phyloP scores from a whole-genome alignment of 2,888 invertebrate species.

The Carterocephalus palaemon region DNA sequence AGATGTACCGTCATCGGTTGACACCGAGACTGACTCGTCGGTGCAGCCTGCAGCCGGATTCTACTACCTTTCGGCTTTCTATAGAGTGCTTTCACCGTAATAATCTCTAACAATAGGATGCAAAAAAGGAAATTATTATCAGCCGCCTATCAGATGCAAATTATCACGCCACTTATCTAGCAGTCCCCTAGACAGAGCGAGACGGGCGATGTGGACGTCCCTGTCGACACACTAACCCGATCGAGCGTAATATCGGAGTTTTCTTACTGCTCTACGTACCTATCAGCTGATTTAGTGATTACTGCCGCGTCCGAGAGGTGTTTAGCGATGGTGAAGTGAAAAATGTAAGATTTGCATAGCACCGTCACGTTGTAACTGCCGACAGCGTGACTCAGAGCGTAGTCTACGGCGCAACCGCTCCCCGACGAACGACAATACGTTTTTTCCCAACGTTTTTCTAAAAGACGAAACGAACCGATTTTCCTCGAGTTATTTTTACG shows the following conservation, averaged over 20 bases:
- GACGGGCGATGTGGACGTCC: slow-evolving; percentile 45
- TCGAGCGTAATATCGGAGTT: slow-evolving; percentile 61
- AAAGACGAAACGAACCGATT: slow-evolving; percentile 57
- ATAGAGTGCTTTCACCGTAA: slow-evolving; percentile 46
- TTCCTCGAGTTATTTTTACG: slow-evolving; percentile 47
- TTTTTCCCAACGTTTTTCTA: slow-evolving; percentile 61
- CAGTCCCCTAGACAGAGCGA: slow-evolving; percentile 54
- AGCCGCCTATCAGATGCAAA: slow-evolving; percentile 68
- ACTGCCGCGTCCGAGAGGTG: slow-evolving; percentile 38
- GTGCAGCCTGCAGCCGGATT: slow-evolving; percentile 5
- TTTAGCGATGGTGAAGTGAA: slow-evolving; percentile 42
- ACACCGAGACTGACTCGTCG: no score
- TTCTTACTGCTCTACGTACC: slow-evolving; percentile 52
- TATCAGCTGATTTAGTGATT: slow-evolving; percentile 59
- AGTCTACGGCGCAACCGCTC: slow-evolving; percentile 51
- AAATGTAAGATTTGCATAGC: slow-evolving; percentile 63
- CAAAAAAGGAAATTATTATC: slow-evolving; percentile 66
- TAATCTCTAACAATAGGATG: slow-evolving; percentile 49
- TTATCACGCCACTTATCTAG: slow-evolving; percentile 64
- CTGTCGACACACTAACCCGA: slow-evolving; percentile 66
- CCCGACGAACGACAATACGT: slow-evolving; percentile 49
- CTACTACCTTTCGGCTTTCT: slow-evolving; percentile 18
- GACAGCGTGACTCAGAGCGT: slow-evolving; percentile 50
- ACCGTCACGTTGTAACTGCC: slow-evolving; percentile 44
- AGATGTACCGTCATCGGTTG: slow-evolving; percentile 16